Conservation (phyloP, 1,140 invertebrate genomes). For the Galendromus occidentalis region DNA sequence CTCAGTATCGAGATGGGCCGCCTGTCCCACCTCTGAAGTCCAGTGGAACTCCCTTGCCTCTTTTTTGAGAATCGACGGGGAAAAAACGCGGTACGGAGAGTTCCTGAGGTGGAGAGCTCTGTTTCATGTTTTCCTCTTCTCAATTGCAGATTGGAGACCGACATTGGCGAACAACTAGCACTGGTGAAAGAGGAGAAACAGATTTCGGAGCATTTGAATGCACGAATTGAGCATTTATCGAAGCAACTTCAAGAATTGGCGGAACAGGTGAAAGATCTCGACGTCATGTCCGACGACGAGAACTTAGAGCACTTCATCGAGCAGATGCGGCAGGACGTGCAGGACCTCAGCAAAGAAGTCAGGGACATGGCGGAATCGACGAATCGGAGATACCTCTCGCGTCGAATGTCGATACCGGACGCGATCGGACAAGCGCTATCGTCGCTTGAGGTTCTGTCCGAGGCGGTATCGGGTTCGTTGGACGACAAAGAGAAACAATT, state of each 20-base stretch:
- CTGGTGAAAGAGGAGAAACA: constrained; percentile 33
- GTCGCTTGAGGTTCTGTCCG: constrained; percentile 40
- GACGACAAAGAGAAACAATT: constrained; percentile 63
- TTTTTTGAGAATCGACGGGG: too few relatives aligned
- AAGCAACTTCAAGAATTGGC: constrained; percentile 14
- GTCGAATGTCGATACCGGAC: constrained; percentile 44
- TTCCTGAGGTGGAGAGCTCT: too few relatives aligned
- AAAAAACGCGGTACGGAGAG: too few relatives aligned
- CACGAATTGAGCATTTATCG: constrained; percentile 37
- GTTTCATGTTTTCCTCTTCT: not conserved
- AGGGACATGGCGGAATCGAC: constrained; percentile 38
- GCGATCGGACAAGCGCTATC: constrained; percentile 37
- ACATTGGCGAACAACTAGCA: constrained; percentile 17
- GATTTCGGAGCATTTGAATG: constrained; percentile 34
- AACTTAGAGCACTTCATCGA: constrained; percentile 2
- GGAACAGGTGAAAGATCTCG: constrained; percentile 14
- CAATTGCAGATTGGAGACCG: constrained; percentile 15
- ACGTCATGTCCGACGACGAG: constrained; percentile 12
- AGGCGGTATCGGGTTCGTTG: constrained; percentile 50
- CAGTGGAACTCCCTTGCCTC: too few relatives aligned
- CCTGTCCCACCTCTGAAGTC: too few relatives aligned
- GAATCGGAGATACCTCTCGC: constrained; percentile 43
- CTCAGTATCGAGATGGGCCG: too few relatives aligned
- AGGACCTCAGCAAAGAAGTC: constrained; percentile 17
- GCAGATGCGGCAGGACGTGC: constrained; percentile 18